Base-by-base conservation (phyloP, 2,797 vertebrate species). In the Antennarius maculatus region DNA sequence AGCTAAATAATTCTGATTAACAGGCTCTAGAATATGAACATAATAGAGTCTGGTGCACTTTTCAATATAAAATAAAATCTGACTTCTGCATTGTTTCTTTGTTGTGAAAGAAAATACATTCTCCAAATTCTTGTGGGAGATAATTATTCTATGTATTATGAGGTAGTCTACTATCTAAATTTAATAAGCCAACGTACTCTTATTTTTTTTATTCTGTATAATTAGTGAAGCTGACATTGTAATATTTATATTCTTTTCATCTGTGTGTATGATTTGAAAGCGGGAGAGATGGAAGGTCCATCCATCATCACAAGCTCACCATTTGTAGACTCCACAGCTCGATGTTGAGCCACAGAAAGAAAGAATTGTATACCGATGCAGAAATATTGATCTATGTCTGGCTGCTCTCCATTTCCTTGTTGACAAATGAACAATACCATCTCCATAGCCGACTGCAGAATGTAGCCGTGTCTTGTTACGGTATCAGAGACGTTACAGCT, bases 311-410 rank as follows among this genome's bases (percentile, higher is more conserved):
- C 46, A 51, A 28, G 13, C 13, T 10, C 1, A 2, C 51, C 49
- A 54, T 31, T 66, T 52, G 52, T 55, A 66, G 53, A 54, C 48
- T 53, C 28, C 13, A 58, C 61, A 54, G 28, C 54, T 74, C 29
- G 67, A 56, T 80, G 69, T 66, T 28, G 58, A 74, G 65, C 43
- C 31, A 7, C 62, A 79, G 53, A 57, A 66, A 68, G 76, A 77
- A 65, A 48, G 54, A 46, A 43, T 34, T 63, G 43, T 57, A 59
- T 54, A 73, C 56, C 51, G 50, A 75, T 70, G 62, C 66, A 75
- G 68, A 69, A 68, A 77, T 86, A 79, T 82, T 66, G 83, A 89
- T 80, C 29, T 46, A 77, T 74, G 75, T 75, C 77, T 66, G 64
- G 49, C 74, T 81, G 76, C 71, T 56, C 73, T 81, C 53, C 28